Percentiles rank a stretch among this genome's conserved stretches.
Conservation (phyloP, 92 coral and sea anemone genomes). For the Scolanthus callimorphus region DNA sequence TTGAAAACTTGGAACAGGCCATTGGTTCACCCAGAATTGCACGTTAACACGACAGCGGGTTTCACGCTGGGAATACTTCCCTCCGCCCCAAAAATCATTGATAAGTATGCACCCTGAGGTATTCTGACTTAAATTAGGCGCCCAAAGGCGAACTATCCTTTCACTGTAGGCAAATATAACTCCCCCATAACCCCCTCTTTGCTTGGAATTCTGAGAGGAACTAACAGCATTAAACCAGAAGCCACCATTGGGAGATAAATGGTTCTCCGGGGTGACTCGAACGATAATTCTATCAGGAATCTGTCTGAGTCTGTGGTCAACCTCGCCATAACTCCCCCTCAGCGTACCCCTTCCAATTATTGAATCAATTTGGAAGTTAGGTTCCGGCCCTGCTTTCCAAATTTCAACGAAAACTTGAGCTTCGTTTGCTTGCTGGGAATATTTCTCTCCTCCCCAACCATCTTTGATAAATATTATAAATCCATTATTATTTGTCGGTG, state of each 20-base stretch:
- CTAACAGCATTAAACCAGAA: conserved; percentile 85
- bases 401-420: conserved; percentile 86
- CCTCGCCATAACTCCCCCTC: conserved; percentile 31
- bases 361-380: conserved; percentile 76
- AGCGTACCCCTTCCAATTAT: conserved; percentile 45
- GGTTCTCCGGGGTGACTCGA: conserved; percentile 50
- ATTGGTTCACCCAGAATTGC: conserved; percentile 70
- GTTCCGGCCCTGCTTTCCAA: conserved; percentile 85
- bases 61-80: conserved; percentile 45
- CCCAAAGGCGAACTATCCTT: conserved; percentile 75
- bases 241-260: conserved; percentile 63
- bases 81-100: conserved; percentile 78
- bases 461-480: conserved; percentile 71
- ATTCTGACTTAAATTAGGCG: conserved; percentile 47
- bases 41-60: conserved; percentile 68
- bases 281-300: conserved; percentile 85
- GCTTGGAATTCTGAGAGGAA: conserved; percentile 78
- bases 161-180: conserved; percentile 92
- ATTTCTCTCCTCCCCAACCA: conserved; percentile 86
- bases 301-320: conserved; percentile 73
- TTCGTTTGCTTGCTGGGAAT: conserved; percentile 42
- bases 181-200: conserved; percentile 73
- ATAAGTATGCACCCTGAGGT: conserved; percentile 82
- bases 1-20: conserved; percentile 70
- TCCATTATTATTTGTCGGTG: conserved; percentile 75